Conservation (phyloP, 2,888 invertebrate genomes). For the Nemotelus pantherinus region DNA sequence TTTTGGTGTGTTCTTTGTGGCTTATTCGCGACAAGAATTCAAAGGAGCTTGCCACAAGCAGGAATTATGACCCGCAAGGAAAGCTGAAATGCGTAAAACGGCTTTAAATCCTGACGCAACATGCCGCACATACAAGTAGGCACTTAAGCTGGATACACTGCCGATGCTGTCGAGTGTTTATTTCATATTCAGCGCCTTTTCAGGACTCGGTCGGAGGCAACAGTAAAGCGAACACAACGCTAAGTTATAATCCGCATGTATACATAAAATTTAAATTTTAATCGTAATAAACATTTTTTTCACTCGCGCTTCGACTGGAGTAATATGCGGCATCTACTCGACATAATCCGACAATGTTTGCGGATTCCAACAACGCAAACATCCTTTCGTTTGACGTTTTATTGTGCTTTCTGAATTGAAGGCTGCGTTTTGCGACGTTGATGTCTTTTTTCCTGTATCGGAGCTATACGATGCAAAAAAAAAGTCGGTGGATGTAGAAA, state of each 20-base stretch:
- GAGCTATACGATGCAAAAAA: too few relatives aligned
- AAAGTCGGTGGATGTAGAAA: too few relatives aligned
- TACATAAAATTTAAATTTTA: slow-evolving; percentile 41
- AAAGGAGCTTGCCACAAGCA: slow-evolving; percentile 15
- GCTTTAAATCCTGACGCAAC: slow-evolving; percentile 18
- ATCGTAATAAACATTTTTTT: slow-evolving; percentile 40
- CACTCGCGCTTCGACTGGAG: background rate
- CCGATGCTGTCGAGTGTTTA: background rate
- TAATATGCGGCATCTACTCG: background rate
- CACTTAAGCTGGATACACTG: background rate
- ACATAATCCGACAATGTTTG: background rate
- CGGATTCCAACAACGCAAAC: background rate
- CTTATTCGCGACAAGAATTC: slow-evolving; percentile 9
- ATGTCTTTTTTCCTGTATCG: too few relatives aligned
- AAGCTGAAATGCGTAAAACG: slow-evolving; percentile 27
- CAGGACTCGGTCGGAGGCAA: background rate
- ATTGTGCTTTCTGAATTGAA: background rate
- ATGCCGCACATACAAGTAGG: background rate
- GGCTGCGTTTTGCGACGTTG: too few relatives aligned
- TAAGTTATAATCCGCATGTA: slow-evolving; percentile 34
- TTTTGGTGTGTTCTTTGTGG: slow-evolving; percentile 1
- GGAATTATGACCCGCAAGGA: slow-evolving; percentile 17
- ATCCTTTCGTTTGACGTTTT: background rate
- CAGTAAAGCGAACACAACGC: background rate
- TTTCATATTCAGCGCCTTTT: background rate